Conservation (phyloP, 2,888 invertebrate genomes). For the Acronicta leporina region DNA sequence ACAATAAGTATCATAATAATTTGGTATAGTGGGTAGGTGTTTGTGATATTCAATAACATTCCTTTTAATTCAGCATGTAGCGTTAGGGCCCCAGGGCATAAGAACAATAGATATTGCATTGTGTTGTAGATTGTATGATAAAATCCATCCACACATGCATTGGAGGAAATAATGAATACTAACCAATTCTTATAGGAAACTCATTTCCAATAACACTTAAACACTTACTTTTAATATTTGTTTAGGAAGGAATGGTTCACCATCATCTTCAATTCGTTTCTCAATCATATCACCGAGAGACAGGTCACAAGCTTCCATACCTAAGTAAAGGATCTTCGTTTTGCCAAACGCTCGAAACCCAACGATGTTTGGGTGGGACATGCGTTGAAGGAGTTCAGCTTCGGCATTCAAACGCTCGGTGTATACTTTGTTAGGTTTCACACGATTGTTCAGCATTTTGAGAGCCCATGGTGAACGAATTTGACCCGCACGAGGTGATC, state of each 20-base stretch:
- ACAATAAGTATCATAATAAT: no score
- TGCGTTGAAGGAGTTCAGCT: conserved; percentile 91
- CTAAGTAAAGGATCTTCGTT: conserved; percentile 90
- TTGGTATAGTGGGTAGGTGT: no score
- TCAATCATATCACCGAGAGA: conserved; percentile 94
- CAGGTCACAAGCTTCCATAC: conserved; percentile 93
- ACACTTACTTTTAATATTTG: conserved; percentile 89
- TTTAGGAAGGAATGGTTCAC: conserved; percentile 90
- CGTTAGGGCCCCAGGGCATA: no score
- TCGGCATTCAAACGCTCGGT: conserved; percentile 91
- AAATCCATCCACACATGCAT: no score
- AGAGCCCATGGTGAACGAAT: conserved; percentile 96
- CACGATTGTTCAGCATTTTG: conserved; percentile 91
- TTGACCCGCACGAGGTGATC: conserved; percentile 92
- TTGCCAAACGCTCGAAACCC: conserved; percentile 91
- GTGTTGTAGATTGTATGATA: no score
- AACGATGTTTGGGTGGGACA: conserved; percentile 95
- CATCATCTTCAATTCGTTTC: conserved; percentile 87
- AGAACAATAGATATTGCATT: no score
- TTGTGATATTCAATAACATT: no score
- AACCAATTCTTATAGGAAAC: no score
- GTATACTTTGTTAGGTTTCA: conserved; percentile 80
- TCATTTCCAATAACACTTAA: no score
- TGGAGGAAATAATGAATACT: no score
- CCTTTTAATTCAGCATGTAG: no score